These are phyloP conservation scores for Crenichthys baileyi DNA, from an alignment of 2,797 vertebrate species.

Conservation along the genomic window DNA sequence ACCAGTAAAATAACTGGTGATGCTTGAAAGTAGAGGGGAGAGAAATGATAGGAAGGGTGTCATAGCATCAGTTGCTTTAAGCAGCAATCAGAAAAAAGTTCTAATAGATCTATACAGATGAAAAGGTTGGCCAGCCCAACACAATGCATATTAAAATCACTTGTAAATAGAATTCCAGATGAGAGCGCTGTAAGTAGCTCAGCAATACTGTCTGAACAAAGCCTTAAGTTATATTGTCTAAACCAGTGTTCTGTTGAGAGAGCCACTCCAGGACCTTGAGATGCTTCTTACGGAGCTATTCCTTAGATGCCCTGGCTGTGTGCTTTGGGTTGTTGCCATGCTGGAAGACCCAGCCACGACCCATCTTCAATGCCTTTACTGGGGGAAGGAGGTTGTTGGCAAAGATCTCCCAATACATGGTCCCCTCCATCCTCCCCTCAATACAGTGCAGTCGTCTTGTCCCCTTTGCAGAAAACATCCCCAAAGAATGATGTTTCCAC, in stretches of 20 bases:
- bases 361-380: no score
- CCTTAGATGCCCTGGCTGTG: no score
- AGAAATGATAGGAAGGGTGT: not conserved
- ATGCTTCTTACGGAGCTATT: no score
- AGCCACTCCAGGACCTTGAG: not conserved
- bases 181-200: not conserved
- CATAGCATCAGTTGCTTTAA: not conserved
- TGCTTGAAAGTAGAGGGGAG: not conserved
- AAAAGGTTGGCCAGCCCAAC: not conserved
- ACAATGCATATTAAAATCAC: not conserved
- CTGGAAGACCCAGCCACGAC: no score
- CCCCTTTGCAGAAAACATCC: no score
- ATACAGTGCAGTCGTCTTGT: no score
- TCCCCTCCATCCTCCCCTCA: no score
- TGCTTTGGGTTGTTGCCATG: no score
- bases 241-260: not conserved
- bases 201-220: not conserved
- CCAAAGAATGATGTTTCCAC: no score
- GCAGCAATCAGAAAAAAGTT: not conserved
- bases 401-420: no score
- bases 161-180: not conserved
- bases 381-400: no score
- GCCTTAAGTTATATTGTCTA: not conserved
- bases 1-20: not conserved
- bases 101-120: not conserved